Evolutionary conservation across 2,113 vertebrate species (phyloP), one percentile per base, ranked within the genome.

Genomic region (Pachypanchax playfairii): DNA sequence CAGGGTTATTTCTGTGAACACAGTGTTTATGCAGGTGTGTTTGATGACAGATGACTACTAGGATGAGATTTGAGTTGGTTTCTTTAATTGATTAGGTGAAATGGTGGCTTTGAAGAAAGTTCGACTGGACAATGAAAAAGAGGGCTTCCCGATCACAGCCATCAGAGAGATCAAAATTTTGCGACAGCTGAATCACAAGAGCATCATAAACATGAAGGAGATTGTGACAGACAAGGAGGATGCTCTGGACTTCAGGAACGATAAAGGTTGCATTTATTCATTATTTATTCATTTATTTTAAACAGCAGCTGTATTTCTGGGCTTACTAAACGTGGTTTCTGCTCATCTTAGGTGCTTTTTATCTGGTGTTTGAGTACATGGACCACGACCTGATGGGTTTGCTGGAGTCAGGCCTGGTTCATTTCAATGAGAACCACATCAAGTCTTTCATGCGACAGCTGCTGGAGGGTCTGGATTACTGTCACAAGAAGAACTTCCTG

Each of bases 181-280:
- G 33, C 88, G 97, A 64, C 97, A 99, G 66, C 92, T 99, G 52
- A 98, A 98, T 87, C 97, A 99, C 79, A 93, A 92, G 82, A 99
- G 97, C 49, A 97, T 99, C 46, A 97, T 99, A 63, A 99, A 99
- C 91, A 99, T 99, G 97, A 99, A 99, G 91, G 97, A 99, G 84
- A 99, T 99, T 0, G 96, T 99, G 85, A 99, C 97, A 0, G 97
- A 99, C 89, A 99, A 99, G 66, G 96, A 98, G 81, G 97, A 99
- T 69, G 97, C 97, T 60, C 89, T 99, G 65, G 97, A 99, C 90
- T 99, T 99, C 88, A 99, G 98, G 86, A 99, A 99, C 55, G 97
- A 99, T 84, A 99, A 96, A 95, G 97, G 97, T 86, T 6, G 17
- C 6, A 15, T 21, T 21, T 35, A 13, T 35, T 35, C 3, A 33